Percentiles rank a stretch among this genome's conserved stretches.
Evolutionary conservation across 2,888 invertebrate genomes (phyloP).

Genomic region (Caprella mutica): DNA sequence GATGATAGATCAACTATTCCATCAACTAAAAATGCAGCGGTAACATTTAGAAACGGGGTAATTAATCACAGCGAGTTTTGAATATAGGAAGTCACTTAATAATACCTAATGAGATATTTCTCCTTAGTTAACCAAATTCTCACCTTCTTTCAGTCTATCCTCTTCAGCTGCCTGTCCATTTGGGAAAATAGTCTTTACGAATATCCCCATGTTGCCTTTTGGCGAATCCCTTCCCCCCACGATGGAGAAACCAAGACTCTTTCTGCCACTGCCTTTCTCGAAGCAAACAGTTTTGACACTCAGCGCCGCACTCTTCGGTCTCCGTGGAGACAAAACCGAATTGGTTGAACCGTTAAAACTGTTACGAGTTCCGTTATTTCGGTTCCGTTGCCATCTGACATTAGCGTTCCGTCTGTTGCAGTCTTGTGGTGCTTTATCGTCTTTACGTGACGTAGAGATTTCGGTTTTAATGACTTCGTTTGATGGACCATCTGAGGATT

Average conservation of each 20-base stretch:
- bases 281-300: constrained; percentile 38
- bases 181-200: constrained; percentile 75
- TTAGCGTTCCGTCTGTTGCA: constrained; percentile 14
- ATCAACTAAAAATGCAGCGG: too few relatives aligned
- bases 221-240: constrained; percentile 44
- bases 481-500: too few relatives aligned
- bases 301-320: constrained; percentile 29
- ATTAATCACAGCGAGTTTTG: too few relatives aligned
- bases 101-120: too few relatives aligned
- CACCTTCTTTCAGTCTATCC: constrained; percentile 73
- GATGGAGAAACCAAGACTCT: constrained; percentile 45
- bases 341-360: constrained; percentile 8
- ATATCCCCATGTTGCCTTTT: constrained; percentile 64
- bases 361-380: background rate
- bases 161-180: constrained; percentile 75
- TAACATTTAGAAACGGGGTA: too few relatives aligned
- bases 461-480: too few relatives aligned
- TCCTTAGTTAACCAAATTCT: too few relatives aligned
- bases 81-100: too few relatives aligned
- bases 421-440: too few relatives aligned
- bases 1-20: too few relatives aligned
- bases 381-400: constrained; percentile 6
- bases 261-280: constrained; percentile 41
- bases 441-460: too few relatives aligned
- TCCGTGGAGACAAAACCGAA: constrained; percentile 13